Evolutionary conservation across 2,888 invertebrate species (phyloP), one percentile per base, ranked within the genome.

Genomic region (Drosophila sordidapex): DNA sequence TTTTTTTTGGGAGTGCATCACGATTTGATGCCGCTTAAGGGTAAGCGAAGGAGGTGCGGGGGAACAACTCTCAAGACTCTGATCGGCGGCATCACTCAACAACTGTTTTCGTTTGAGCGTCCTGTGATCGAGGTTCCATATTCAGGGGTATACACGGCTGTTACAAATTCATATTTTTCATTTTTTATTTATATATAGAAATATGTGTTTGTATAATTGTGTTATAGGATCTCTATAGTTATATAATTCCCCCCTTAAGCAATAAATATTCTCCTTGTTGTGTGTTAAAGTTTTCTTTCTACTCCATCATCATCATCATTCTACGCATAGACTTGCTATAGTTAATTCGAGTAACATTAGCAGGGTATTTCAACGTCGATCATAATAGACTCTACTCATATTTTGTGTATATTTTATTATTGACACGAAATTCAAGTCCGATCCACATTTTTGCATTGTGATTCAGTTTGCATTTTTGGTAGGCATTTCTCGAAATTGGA

Each of bases 401-500:
- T 49, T 66, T 74, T 40, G 15, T 25, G 13, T 60, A 66, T 54
- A 67, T 70, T 76, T 81, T 79, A 79, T 81, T 87, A 79, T 74
- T 87, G 87, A 82, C 81, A 83, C 70, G 81, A 81, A 82, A 68
- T 84, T 82, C 64, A 70, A 71, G 74, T 70, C 74, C 71, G 65
- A 80, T 86, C 69, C 58, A 80, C 74, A 66, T 74, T 77, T 74
- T 80, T 82, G 81, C 81, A 84, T 87, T 84, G 82, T 87, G 85
- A 87, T 84, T 84, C 85, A 81, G 81, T 82, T 82, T 74, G 87
- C 87, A 87, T 74, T 82, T 82, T 73, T 72, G 56, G 43, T 60
- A 67, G 72, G 69, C 77, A 84, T 78, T 83, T 74, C 71, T 79
- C 68, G 66, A 70, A 81, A 73, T 80, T 74, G 63, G 54, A 75